A percentile compares a stretch with the other conserved stretches of the same genome.
Conservation (phyloP, 2,113 vertebrate species). For the Xenopus borealis region DNA sequence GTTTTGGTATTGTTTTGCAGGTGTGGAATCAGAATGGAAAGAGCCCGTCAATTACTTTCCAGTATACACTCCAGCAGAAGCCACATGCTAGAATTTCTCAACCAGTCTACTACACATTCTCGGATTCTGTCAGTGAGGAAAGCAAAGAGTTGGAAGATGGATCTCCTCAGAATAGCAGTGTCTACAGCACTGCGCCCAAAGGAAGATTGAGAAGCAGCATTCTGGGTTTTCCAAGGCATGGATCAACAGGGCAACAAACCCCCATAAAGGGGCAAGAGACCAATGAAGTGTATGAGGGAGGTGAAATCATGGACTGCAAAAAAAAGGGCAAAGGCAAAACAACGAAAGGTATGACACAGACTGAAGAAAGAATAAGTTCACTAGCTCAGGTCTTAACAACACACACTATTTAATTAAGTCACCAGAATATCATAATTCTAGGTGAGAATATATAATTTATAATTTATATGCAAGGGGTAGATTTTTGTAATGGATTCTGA, state of each 20-base stretch:
- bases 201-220: constrained; percentile 60
- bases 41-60: constrained; percentile 90
- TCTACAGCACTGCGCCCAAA: constrained; percentile 59
- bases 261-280: constrained; percentile 78
- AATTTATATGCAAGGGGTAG: too few species aligned
- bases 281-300: constrained; percentile 87
- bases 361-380: not conserved
- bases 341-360: constrained; percentile 67
- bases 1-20: constrained; percentile 54
- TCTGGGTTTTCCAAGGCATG: constrained; percentile 56
- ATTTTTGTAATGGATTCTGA: too few species aligned
- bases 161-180: constrained; percentile 70
- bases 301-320: constrained; percentile 72
- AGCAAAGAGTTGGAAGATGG: constrained; percentile 67
- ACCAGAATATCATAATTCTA: too few species aligned
- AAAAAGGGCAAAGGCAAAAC: constrained; percentile 63
- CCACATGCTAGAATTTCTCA: constrained; percentile 69
- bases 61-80: constrained; percentile 86
- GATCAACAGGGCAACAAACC: constrained; percentile 56
- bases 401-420: too few species aligned
- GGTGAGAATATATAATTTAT: too few species aligned
- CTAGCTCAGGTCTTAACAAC: not conserved
- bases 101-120: constrained; percentile 74
- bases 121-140: constrained; percentile 71
- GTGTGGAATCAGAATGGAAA: constrained; percentile 95